Evolutionary conservation across 2,888 invertebrate species (phyloP).

Genomic region (Physocephala rufipes): DNA sequence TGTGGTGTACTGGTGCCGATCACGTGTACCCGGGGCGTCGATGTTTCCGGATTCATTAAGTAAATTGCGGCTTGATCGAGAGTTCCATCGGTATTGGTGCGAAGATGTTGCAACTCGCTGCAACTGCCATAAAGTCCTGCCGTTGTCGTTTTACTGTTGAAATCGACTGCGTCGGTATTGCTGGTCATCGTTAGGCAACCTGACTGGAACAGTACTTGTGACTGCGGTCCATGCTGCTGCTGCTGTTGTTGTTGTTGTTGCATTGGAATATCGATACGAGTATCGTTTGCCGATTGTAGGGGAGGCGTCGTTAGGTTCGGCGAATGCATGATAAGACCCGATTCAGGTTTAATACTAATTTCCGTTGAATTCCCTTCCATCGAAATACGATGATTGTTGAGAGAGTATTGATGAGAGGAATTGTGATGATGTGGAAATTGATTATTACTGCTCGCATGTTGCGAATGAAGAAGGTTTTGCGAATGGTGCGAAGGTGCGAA

Average conservation of each 20-base stretch:
- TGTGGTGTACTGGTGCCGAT: conserved; percentile 55
- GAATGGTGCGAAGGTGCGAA: conserved; percentile 44
- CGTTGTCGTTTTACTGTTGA: conserved; percentile 35
- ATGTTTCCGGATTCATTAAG: conserved; percentile 47
- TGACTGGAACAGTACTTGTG: conserved; percentile 35
- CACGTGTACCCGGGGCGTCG: conserved; percentile 52
- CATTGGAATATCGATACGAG: conserved; percentile 5
- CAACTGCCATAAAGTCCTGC: conserved; percentile 46
- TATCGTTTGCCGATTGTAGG: conserved; percentile 32
- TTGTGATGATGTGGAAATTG: conserved; percentile 37
- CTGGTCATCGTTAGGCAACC: conserved; percentile 31
- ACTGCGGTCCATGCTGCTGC: conserved; percentile 3
- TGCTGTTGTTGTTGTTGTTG: background rate
- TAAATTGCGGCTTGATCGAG: conserved; percentile 42
- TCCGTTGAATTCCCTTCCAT: conserved; percentile 21
- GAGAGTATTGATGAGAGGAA: conserved; percentile 39
- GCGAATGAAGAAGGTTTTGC: conserved; percentile 48
- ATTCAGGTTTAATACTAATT: conserved; percentile 55
- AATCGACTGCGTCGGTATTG: conserved; percentile 37
- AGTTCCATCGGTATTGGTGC: conserved; percentile 39
- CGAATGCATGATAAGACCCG: conserved; percentile 54
- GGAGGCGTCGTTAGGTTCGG: conserved; percentile 49
- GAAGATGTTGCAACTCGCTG: conserved; percentile 51
- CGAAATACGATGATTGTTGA: conserved; percentile 42
- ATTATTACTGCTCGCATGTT: conserved; percentile 43